Percentiles rank a stretch among this genome's conserved stretches.
Conservation (phyloP, 2,113 vertebrate genomes). For the Cyphotilapia sp. region DNA sequence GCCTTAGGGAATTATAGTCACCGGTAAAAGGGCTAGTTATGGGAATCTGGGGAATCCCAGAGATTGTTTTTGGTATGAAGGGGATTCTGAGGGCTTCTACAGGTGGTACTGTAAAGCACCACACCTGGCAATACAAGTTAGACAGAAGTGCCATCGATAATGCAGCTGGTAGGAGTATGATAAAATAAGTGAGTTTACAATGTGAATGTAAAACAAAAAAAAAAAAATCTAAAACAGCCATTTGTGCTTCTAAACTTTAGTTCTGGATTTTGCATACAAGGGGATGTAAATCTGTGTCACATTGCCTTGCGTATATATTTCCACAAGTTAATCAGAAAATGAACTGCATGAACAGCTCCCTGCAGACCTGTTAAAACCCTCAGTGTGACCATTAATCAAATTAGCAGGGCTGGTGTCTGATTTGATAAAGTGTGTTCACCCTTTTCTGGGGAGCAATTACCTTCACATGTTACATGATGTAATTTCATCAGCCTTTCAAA, state of each 20-base stretch:
- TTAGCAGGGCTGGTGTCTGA: constrained; percentile 8
- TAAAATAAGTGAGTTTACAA: neutral
- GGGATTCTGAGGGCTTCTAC: neutral
- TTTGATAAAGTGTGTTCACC: constrained; percentile 14
- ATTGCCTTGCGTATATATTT: neutral
- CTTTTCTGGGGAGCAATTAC: constrained; percentile 16
- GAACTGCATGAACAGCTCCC: constrained; percentile 16
- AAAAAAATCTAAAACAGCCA: neutral
- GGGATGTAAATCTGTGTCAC: neutral
- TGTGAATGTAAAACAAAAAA: neutral
- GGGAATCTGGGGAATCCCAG: constrained; percentile 63
- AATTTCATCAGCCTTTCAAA: constrained; percentile 21
- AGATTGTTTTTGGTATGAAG: constrained; percentile 4
- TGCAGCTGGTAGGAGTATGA: neutral
- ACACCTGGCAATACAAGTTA: neutral
- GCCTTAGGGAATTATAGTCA: constrained; percentile 27
- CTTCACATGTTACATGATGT: constrained; percentile 12
- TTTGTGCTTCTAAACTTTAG: neutral
- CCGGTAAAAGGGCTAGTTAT: neutral
- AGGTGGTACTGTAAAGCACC: neutral
- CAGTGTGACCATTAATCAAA: constrained; percentile 45
- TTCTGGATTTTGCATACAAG: neutral
- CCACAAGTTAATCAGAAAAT: neutral
- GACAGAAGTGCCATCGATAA: neutral
- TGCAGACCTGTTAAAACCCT: constrained; percentile 9